Percentiles rank a stretch among this genome's conserved stretches.
Evolutionary conservation across 2,113 vertebrate genomes (phyloP).

Genomic region (Heterotis niloticus): DNA sequence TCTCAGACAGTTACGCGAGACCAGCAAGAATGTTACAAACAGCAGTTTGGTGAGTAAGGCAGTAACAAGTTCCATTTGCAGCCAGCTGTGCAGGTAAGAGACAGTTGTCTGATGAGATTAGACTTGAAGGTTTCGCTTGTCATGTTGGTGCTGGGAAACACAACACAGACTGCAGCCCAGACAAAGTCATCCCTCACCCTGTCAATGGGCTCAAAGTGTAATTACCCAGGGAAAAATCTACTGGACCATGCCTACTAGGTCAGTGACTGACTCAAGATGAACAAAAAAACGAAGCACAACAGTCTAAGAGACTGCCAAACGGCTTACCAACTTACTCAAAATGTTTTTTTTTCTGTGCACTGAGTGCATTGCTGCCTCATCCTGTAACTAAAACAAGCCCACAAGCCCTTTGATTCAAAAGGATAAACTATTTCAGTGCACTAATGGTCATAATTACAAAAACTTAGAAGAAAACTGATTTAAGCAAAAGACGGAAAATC

Average conservation of each 20-base stretch:
- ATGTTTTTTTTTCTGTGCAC: not conserved
- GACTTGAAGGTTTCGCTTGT: not conserved
- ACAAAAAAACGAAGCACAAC: slow-evolving; percentile 12
- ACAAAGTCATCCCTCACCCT: slow-evolving; percentile 25
- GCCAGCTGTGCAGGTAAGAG: slow-evolving; percentile 30
- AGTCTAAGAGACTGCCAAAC: not conserved
- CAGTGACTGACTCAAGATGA: not conserved
- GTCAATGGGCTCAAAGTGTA: slow-evolving; percentile 20
- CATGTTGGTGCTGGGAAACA: slow-evolving; percentile 24
- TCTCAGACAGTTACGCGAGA: not conserved
- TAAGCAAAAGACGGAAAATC: too few relatives aligned
- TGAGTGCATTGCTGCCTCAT: not conserved
- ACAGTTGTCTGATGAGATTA: slow-evolving; percentile 34
- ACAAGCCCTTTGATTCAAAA: not conserved
- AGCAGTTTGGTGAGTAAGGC: slow-evolving; percentile 33
- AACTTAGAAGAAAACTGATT: not conserved
- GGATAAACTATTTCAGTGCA: not conserved
- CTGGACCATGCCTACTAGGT: not conserved
- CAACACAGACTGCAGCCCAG: slow-evolving; percentile 27
- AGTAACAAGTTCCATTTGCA: slow-evolving; percentile 36
- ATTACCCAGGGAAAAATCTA: slow-evolving; percentile 24
- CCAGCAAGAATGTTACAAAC: not conserved
- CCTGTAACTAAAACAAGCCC: too few relatives aligned
- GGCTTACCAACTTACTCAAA: not conserved
- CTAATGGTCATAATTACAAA: not conserved